Conservation (phyloP, 2,797 vertebrate genomes). For the Danio choprae region DNA sequence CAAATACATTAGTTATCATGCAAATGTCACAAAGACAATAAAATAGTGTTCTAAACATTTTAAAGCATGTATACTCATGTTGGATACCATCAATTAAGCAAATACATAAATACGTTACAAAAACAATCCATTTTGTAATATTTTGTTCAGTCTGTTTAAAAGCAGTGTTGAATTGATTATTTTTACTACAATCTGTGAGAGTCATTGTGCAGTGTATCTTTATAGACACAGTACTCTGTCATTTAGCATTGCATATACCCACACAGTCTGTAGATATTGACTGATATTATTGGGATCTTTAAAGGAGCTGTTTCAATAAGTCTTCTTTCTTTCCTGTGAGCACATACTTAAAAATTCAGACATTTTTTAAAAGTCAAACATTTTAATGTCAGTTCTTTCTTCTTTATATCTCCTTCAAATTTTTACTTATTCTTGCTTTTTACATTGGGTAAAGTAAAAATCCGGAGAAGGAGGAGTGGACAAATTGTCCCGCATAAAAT, state of each 20-base stretch:
- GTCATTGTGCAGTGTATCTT: slow-evolving; percentile 46
- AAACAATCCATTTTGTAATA: not conserved
- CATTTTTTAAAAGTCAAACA: slow-evolving; percentile 19
- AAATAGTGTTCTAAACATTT: slow-evolving; percentile 40
- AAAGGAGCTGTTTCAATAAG: slow-evolving; percentile 22
- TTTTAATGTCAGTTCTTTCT: slow-evolving; percentile 27
- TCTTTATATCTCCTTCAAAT: slow-evolving; percentile 13
- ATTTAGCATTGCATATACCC: slow-evolving; percentile 28
- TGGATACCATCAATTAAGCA: slow-evolving; percentile 35
- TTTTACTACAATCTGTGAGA: slow-evolving; percentile 26
- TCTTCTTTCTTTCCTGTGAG: slow-evolving; percentile 19
- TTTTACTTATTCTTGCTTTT: slow-evolving; percentile 35
- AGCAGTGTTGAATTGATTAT: slow-evolving; percentile 13
- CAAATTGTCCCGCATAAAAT: slow-evolving; percentile 96
- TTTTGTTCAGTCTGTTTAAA: slow-evolving; percentile 21
- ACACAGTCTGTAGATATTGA: slow-evolving; percentile 1
- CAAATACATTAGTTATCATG: slow-evolving; percentile 49
- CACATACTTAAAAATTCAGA: slow-evolving; percentile 16
- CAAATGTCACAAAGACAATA: slow-evolving; percentile 39
- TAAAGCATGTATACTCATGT: slow-evolving; percentile 31
- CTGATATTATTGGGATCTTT: slow-evolving; percentile 18
- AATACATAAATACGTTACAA: slow-evolving; percentile 51
- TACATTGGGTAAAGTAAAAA: slow-evolving; percentile 98
- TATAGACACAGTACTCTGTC: slow-evolving; percentile 42
- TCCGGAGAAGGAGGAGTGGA: slow-evolving; percentile 97